Evolutionary conservation across 92 coral and sea anemone species (phyloP).

Genomic region (Ricordea florida): DNA sequence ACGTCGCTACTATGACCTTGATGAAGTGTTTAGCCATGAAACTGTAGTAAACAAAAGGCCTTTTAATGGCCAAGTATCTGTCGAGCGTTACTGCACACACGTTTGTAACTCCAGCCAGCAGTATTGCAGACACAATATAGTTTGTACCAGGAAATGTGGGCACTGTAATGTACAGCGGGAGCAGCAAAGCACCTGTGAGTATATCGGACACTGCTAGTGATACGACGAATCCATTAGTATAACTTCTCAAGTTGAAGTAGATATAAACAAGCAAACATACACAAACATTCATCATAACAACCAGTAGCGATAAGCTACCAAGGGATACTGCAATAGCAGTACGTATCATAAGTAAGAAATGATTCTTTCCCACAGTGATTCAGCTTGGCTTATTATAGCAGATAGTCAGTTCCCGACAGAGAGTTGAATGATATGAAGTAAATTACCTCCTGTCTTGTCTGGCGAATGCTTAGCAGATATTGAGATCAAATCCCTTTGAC

Average conservation of each 20-base stretch:
- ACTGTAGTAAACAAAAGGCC: conserved; percentile 38
- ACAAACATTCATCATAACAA: conserved; percentile 55
- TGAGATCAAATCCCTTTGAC: neutral
- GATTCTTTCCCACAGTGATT: neutral
- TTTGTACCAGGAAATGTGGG: neutral
- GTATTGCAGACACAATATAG: neutral
- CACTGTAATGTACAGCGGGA: conserved; percentile 9
- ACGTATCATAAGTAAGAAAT: neutral
- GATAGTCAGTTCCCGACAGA: neutral
- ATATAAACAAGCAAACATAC: conserved; percentile 63
- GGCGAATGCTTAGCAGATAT: neutral
- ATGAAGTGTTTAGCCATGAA: conserved; percentile 30
- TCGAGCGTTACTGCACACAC: conserved; percentile 55
- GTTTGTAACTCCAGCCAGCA: conserved; percentile 49
- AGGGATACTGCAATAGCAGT: conserved; percentile 20
- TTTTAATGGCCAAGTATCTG: conserved; percentile 58
- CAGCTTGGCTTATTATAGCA: neutral
- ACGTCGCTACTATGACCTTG: conserved; percentile 22
- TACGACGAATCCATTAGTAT: conserved; percentile 70
- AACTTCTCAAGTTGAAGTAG: conserved; percentile 45
- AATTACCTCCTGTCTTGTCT: neutral
- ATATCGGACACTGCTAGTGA: conserved; percentile 69
- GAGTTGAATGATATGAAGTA: neutral
- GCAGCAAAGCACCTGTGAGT: conserved; percentile 50
- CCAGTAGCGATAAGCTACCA: conserved; percentile 34